Percentiles rank a stretch among this genome's conserved stretches.
Conservation (phyloP, 2,888 invertebrate species). For the Dicycla oo region DNA sequence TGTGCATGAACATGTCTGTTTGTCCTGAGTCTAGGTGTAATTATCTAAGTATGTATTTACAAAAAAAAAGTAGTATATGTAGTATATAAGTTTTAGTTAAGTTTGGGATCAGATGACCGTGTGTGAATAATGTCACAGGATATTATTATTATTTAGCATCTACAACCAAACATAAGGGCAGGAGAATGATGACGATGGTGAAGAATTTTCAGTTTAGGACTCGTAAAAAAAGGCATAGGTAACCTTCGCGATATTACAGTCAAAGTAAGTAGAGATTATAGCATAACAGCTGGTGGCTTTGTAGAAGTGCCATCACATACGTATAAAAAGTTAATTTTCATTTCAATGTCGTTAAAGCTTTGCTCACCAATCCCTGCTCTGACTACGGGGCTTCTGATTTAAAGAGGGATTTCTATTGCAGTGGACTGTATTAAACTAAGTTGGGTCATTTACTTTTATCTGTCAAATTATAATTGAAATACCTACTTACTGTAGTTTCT, state of each 20-base stretch:
- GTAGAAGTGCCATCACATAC: neutral
- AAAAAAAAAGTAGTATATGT: too few species aligned
- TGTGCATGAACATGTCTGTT: too few species aligned
- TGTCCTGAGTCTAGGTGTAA: too few species aligned
- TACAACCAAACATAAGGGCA: too few species aligned
- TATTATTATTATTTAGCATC: too few species aligned
- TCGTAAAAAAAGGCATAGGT: neutral
- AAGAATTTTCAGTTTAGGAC: too few species aligned
- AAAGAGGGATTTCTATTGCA: neutral
- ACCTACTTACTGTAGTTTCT: neutral
- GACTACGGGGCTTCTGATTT: neutral
- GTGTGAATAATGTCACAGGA: too few species aligned
- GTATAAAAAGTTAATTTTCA: conserved; percentile 20
- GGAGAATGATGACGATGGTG: too few species aligned
- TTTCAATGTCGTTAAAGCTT: conserved; percentile 27
- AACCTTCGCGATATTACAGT: neutral
- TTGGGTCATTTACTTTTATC: neutral
- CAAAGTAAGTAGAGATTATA: conserved; percentile 4
- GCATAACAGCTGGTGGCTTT: neutral
- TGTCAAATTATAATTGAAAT: neutral
- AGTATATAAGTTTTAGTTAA: too few species aligned
- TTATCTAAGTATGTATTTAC: too few species aligned
- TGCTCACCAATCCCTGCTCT: neutral
- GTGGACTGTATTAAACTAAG: neutral
- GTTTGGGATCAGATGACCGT: too few species aligned